These are phyloP conservation scores for Antennarius maculatus DNA, from an alignment of 2,797 vertebrate species.

Conservation along the genomic window DNA sequence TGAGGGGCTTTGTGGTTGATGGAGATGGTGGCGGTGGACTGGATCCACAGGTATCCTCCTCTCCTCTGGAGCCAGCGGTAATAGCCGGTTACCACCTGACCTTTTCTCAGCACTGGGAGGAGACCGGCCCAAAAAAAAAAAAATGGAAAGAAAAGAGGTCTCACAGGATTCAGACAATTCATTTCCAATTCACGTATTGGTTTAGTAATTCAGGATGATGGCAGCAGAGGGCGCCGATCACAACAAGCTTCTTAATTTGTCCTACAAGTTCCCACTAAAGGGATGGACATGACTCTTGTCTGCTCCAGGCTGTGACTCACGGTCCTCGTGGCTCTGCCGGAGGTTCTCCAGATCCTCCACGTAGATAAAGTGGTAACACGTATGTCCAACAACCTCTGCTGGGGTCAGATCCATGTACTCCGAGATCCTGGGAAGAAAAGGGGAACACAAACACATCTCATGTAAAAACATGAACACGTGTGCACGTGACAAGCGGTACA, in stretches of 20 bases:
- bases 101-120: conserved; percentile 88
- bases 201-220: conserved; percentile 36
- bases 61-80: conserved; percentile 91
- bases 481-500: conserved; percentile 11
- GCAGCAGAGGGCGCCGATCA: conserved; percentile 74
- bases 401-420: conserved; percentile 92
- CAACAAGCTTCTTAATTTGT: conserved; percentile 7
- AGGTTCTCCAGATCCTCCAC: conserved; percentile 89
- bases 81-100: conserved; percentile 90
- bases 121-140: neutral
- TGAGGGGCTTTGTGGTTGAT: conserved; percentile 90
- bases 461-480: conserved; percentile 26
- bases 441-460: conserved; percentile 18
- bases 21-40: conserved; percentile 91
- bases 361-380: conserved; percentile 89
- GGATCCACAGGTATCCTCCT: conserved; percentile 91
- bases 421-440: conserved; percentile 81
- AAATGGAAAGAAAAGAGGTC: neutral
- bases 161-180: neutral
- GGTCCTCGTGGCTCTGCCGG: conserved; percentile 89
- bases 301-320: conserved; percentile 71
- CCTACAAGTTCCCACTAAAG: conserved; percentile 14
- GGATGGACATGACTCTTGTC: neutral
- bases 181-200: neutral
- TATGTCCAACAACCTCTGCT: conserved; percentile 89